A percentile compares a stretch with the other conserved stretches of the same genome.
phyloP scores from a whole-genome alignment of 1,140 invertebrate genomes.

The Camponotus pennsylvanicus region DNA sequence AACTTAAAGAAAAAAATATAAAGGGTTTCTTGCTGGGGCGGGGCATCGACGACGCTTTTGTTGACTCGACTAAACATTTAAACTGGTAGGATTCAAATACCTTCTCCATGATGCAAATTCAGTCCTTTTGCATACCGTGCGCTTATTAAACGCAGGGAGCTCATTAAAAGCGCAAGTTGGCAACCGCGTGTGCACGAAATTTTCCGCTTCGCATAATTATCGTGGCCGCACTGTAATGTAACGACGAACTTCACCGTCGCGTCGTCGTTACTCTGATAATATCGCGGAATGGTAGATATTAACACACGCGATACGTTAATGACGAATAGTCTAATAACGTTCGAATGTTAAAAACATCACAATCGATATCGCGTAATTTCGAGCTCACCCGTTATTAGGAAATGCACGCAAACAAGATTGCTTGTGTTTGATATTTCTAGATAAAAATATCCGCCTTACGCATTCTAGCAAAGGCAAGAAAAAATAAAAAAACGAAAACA shows the following conservation, averaged over 20 bases:
- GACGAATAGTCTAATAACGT: slow-evolving; percentile 2
- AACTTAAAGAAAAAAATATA: not conserved
- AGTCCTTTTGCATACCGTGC: slow-evolving; percentile 27
- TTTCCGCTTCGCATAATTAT: slow-evolving; percentile 44
- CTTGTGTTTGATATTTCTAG: not conserved
- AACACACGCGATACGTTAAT: not conserved
- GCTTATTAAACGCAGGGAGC: slow-evolving; percentile 47
- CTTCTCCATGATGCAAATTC: slow-evolving; percentile 32
- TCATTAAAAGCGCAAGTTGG: slow-evolving; percentile 57
- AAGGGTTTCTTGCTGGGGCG: not conserved
- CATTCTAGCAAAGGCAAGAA: not conserved
- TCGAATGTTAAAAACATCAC: not conserved
- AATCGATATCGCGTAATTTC: not conserved
- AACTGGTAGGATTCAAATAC: slow-evolving; percentile 32
- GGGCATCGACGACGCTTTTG: not conserved
- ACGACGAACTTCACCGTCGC: slow-evolving; percentile 26
- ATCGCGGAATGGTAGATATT: not conserved
- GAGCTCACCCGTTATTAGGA: not conserved
- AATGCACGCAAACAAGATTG: not conserved
- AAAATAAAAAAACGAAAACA: not conserved
- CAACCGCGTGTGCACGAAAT: slow-evolving; percentile 30
- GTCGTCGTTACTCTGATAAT: slow-evolving; percentile 5
- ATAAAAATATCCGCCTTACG: slow-evolving; percentile 11
- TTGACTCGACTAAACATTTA: slow-evolving; percentile 41
- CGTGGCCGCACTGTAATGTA: not conserved